Base-by-base conservation (phyloP, 2,888 invertebrate species). In the Atethmia centrago region DNA sequence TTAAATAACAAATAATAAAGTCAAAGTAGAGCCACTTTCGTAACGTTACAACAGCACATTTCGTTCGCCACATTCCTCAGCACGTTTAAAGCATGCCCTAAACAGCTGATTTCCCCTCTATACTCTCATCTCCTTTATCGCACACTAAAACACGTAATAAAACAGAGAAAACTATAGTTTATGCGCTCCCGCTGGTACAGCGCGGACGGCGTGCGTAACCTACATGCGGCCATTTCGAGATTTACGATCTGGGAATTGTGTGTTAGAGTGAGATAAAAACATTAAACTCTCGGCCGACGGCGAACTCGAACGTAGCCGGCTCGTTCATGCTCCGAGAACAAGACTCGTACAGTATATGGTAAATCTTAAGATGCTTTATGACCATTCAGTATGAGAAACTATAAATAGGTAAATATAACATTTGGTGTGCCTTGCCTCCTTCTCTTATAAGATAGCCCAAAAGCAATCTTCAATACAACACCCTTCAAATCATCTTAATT, bases 171-270 rank as follows among this genome's bases (percentile, higher is more conserved):
- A 95, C 94, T 95, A 95, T 96, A 96, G 90, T 96, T 96, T 96
- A 96, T 95, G 95, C 93, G 94, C 95, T 95, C 94, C 93, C 93
- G 85, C 93, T 87, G 92, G 94, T 93, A 93, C 93, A 92, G 94
- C 95, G 95, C 94, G 94, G 94, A 94, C 95, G 94, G 95, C 95
- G 96, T 95, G 95, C 96, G 96, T 96, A 96, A 96, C 96, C 96
- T 96, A 96, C 96, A 96, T 96, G 96, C 96, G 96, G 96, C 96
- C 96, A 96, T 96, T 96, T 96, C 96, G 93, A 96, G 96, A 96
- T 96, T 96, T 96, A 96, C 96, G 96, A 96, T 93, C 96, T 96
- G 96, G 96, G 96, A 96, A 96, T 96, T 96, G 96, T 94, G 95
- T 93, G 96, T 95, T 94, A 93, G 96, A 96, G 90, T 90, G 96